Evolutionary conservation across 2,888 invertebrate species (phyloP).

Genomic region (Unio pictorum): DNA sequence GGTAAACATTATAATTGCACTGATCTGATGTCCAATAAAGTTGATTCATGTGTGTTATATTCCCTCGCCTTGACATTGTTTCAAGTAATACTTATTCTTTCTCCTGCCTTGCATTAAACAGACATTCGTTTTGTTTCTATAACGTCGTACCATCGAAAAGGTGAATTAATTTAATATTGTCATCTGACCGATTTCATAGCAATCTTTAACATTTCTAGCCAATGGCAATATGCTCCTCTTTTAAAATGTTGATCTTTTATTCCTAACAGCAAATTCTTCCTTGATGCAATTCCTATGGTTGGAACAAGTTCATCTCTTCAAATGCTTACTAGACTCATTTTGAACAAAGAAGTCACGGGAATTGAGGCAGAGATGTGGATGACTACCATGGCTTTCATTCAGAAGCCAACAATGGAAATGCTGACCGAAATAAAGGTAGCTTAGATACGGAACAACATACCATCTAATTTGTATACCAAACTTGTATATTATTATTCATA

Average conservation of each 20-base stretch:
- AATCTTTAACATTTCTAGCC: too few relatives aligned
- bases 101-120: too few relatives aligned
- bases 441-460: too few relatives aligned
- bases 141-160: too few relatives aligned
- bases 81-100: too few relatives aligned
- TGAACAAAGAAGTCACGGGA: slow-evolving; percentile 77
- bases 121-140: too few relatives aligned
- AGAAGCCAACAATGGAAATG: slow-evolving; percentile 72
- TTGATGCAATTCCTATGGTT: slow-evolving; percentile 89
- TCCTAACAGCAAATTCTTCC: slow-evolving; percentile 79
- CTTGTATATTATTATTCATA: not conserved
- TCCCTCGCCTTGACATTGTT: too few relatives aligned
- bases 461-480: not conserved
- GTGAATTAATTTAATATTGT: too few relatives aligned
- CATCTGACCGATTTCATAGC: too few relatives aligned
- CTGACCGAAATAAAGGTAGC: slow-evolving; percentile 71
- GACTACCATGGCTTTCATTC: too few relatives aligned
- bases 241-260: not conserved
- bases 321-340: slow-evolving; percentile 87
- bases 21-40: not conserved
- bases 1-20: not conserved
- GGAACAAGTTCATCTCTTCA: slow-evolving; percentile 86
- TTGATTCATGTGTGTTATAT: not conserved
- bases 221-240: too few relatives aligned
- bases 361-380: too few relatives aligned